Percentiles rank a stretch among this genome's conserved stretches.
Conservation (phyloP, 2,113 vertebrate genomes). For the Cnemophilus loriae region DNA sequence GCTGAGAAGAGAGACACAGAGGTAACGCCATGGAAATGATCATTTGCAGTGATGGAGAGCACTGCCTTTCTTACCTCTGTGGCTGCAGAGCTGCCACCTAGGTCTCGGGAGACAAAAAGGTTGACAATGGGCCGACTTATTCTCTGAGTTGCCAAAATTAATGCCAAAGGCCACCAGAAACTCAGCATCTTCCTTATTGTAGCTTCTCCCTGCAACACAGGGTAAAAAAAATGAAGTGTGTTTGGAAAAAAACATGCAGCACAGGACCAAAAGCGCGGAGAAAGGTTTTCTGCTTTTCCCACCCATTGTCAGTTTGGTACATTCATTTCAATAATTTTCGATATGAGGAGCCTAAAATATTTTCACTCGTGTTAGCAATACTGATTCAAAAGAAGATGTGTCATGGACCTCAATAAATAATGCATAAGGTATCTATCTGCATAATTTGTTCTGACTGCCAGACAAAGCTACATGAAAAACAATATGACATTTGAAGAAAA, state of each 20-base stretch:
- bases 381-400: background rate
- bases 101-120: conserved; percentile 95
- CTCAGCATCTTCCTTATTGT: conserved; percentile 95
- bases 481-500: background rate
- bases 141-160: conserved; percentile 93
- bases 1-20: background rate
- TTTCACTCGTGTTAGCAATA: background rate
- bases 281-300: background rate
- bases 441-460: background rate
- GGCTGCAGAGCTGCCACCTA: conserved; percentile 85
- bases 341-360: background rate
- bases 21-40: background rate
- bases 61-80: conserved; percentile 81
- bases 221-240: background rate
- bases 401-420: background rate
- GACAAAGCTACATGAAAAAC: background rate
- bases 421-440: background rate
- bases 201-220: conserved; percentile 83
- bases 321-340: background rate
- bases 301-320: background rate
- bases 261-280: background rate
- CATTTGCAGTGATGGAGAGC: background rate
- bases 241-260: background rate
- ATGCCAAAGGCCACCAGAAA: conserved; percentile 98
- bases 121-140: conserved; percentile 98